Evolutionary conservation across 2,797 vertebrate genomes (phyloP).

Genomic region (Parotocinclus haroldoi): DNA sequence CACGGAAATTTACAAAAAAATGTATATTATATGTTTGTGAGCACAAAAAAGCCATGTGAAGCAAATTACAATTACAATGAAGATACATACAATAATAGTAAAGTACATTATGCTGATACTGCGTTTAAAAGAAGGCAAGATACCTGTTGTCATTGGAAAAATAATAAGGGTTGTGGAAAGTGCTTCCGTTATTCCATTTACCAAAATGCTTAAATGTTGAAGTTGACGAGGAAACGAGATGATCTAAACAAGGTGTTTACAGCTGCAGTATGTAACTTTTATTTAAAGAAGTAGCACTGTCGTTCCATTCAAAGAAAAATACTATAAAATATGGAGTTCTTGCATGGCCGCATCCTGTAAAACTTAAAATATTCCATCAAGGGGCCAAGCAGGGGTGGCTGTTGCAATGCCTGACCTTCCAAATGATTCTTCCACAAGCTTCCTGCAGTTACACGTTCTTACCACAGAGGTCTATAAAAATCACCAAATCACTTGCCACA

Average conservation of each 20-base stretch:
- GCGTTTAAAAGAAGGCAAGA: conserved; percentile 52
- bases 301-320: no score
- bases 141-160: conserved; percentile 21
- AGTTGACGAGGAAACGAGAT: no score
- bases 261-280: no score
- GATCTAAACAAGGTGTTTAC: no score
- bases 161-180: conserved; percentile 2
- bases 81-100: conserved; percentile 47
- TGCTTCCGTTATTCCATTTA: conserved; percentile 6
- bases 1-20: conserved; percentile 66
- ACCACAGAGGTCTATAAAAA: neutral
- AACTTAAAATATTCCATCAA: no score
- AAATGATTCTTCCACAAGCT: neutral
- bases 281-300: no score
- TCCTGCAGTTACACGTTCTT: neutral
- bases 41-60: conserved; percentile 54
- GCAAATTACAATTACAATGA: conserved; percentile 31
- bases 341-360: no score
- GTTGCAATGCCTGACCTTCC: no score
- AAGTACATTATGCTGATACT: conserved; percentile 64
- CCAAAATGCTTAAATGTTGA: no score
- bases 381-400: no score
- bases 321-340: no score
- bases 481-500: neutral
- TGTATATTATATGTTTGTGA: conserved; percentile 46